Evolutionary conservation across 2,797 vertebrate genomes (phyloP).

Genomic region (Falco rusticolus): DNA sequence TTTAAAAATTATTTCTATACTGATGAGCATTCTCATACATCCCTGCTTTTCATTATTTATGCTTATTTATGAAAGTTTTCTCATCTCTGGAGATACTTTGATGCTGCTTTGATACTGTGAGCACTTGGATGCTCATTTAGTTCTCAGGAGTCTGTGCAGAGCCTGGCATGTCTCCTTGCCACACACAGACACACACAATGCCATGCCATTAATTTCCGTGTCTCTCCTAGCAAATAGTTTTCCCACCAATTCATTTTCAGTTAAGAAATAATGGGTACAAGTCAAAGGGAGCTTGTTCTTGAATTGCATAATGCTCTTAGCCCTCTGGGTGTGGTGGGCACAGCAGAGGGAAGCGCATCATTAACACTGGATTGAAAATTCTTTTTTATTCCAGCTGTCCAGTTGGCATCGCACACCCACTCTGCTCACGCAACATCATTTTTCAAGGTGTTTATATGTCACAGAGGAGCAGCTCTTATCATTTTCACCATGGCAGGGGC

Average conservation of each 20-base stretch:
- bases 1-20: not conserved
- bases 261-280: not conserved
- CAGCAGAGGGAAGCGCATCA: not conserved
- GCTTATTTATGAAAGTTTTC: not conserved
- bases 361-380: not conserved
- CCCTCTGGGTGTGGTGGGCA: not conserved
- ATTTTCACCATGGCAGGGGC: not conserved
- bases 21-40: not conserved
- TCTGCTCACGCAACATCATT: not conserved
- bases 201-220: not conserved
- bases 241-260: not conserved
- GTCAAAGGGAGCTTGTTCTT: constrained; percentile 6
- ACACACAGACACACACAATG: not conserved
- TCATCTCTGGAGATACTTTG: not conserved
- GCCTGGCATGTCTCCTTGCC: not conserved
- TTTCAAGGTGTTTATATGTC: not conserved
- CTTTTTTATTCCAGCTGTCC: not conserved
- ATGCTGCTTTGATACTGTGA: not conserved
- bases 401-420: not conserved
- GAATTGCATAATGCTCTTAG: not conserved
- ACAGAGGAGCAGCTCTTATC: not conserved
- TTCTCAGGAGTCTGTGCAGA: not conserved
- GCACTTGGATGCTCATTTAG: not conserved
- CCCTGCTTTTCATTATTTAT: not conserved
- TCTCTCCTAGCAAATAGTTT: not conserved